phyloP scores from a whole-genome alignment of 2,113 vertebrate species.

The Aphelocoma coerulescens region DNA sequence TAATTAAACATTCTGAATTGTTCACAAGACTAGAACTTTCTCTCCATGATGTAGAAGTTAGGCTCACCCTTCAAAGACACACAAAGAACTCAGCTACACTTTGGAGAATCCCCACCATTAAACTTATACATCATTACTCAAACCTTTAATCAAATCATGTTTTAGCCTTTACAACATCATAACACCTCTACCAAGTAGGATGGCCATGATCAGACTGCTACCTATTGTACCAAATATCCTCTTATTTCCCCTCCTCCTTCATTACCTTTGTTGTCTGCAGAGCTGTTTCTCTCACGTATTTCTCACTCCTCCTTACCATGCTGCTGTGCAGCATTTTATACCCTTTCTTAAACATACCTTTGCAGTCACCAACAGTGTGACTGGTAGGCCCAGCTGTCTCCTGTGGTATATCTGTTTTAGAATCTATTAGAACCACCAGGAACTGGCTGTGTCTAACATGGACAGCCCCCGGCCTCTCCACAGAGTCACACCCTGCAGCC shows the following conservation, averaged over 20 bases:
- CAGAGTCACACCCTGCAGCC: fast-evolving
- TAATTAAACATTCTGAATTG: background rate
- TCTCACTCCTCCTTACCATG: background rate
- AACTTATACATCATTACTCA: background rate
- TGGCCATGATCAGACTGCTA: background rate
- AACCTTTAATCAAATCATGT: background rate
- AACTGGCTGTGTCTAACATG: fast-evolving
- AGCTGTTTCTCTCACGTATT: background rate
- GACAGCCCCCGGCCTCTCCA: background rate
- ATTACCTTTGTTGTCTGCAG: background rate
- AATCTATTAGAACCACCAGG: fast-evolving
- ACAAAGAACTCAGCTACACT: background rate
- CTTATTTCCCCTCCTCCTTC: background rate
- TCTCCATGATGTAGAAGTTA: background rate
- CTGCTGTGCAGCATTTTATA: background rate
- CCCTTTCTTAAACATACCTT: background rate
- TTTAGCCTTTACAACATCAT: background rate
- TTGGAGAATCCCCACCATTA: background rate
- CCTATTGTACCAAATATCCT: background rate
- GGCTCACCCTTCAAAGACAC: background rate
- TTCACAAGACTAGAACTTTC: background rate
- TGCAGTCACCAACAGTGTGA: background rate
- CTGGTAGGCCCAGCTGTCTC: background rate
- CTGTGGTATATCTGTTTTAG: background rate
- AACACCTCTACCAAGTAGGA: background rate